Evolutionary conservation across 2,888 invertebrate genomes (phyloP).

Genomic region (Plemyria rubiginata): DNA sequence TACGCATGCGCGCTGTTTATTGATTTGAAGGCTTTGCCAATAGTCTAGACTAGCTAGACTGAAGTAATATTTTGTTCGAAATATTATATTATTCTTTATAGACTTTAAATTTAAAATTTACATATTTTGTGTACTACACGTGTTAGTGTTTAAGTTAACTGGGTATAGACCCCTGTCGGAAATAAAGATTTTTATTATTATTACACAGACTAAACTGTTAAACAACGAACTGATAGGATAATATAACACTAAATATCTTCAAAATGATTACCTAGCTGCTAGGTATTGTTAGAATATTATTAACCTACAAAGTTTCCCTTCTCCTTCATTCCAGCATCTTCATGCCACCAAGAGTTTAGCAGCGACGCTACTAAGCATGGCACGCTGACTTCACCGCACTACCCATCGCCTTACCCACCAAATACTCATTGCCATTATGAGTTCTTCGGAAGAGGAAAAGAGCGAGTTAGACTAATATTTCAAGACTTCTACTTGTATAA

Average conservation of each 20-base stretch:
- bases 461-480: slow-evolving; percentile 93
- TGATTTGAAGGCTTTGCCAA: neutral
- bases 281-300: neutral
- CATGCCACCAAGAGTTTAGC: slow-evolving; percentile 91
- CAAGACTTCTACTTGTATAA: slow-evolving; percentile 93
- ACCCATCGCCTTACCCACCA: slow-evolving; percentile 92
- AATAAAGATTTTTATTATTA: too few relatives aligned
- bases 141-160: too few relatives aligned
- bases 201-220: too few relatives aligned
- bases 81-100: too few relatives aligned
- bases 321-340: slow-evolving; percentile 87
- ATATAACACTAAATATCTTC: too few relatives aligned
- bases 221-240: too few relatives aligned
- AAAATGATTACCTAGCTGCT: too few relatives aligned
- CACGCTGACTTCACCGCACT: slow-evolving; percentile 92
- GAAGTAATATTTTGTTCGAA: too few relatives aligned
- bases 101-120: too few relatives aligned
- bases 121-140: too few relatives aligned
- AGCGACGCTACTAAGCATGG: slow-evolving; percentile 93
- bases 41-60: too few relatives aligned
- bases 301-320: neutral
- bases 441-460: slow-evolving; percentile 93
- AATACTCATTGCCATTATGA: slow-evolving; percentile 94
- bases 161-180: too few relatives aligned
- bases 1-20: slow-evolving; percentile 28